Percentiles rank a stretch among this genome's conserved stretches.
Conservation (phyloP, 2,888 invertebrate species). For the Tanytarsus gracilentus region DNA sequence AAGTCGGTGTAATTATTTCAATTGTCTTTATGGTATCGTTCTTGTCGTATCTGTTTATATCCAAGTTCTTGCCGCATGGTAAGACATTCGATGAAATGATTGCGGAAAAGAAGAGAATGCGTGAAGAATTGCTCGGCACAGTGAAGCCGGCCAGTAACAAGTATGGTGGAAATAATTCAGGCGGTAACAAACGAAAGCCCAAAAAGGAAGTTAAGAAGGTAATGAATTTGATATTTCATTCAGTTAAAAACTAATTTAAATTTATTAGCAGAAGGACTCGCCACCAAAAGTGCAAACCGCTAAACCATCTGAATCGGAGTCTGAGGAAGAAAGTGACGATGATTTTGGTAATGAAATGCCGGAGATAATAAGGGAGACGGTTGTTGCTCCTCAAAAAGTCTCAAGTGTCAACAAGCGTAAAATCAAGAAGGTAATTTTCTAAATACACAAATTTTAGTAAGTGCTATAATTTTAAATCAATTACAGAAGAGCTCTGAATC, state of each 20-base stretch:
- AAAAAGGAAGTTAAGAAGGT: slow-evolving; percentile 30
- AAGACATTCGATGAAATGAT: slow-evolving; percentile 43
- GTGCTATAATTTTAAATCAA: too few species aligned
- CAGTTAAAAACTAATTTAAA: too few species aligned
- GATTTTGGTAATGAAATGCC: too few species aligned
- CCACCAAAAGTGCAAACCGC: neutral
- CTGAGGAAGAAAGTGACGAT: neutral
- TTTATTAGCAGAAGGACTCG: slow-evolving; percentile 1
- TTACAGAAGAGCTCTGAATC: too few species aligned
- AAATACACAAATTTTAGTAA: too few species aligned
- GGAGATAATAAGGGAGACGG: too few species aligned
- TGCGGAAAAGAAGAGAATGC: slow-evolving; percentile 41
- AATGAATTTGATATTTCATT: slow-evolving; percentile 4
- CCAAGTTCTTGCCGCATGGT: slow-evolving; percentile 40
- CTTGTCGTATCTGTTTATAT: slow-evolving; percentile 41
- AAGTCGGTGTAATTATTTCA: slow-evolving; percentile 42
- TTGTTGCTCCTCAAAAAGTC: too few species aligned
- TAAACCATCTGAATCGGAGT: slow-evolving; percentile 13
- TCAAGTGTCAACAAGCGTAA: too few species aligned
- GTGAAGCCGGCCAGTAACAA: slow-evolving; percentile 31
- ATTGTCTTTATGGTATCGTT: slow-evolving; percentile 42
- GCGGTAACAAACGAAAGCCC: slow-evolving; percentile 27
- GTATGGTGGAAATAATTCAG: slow-evolving; percentile 12
- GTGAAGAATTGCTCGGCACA: slow-evolving; percentile 41
- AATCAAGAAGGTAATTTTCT: too few species aligned